Percentiles rank a stretch among this genome's conserved stretches.
phyloP scores from a whole-genome alignment of 1,140 invertebrate species.

The Odontomachus brunneus region DNA sequence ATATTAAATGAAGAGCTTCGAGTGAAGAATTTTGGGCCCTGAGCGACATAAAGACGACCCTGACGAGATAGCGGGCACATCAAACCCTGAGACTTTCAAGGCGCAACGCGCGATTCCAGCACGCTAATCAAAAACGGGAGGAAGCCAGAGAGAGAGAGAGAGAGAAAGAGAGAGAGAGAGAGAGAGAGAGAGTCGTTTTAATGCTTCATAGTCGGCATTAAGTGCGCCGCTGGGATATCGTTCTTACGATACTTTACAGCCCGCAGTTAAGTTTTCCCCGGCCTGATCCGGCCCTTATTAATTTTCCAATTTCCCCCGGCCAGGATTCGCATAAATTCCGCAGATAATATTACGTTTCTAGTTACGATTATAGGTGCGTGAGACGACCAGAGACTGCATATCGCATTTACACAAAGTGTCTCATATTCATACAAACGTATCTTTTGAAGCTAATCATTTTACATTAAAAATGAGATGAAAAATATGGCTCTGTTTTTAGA shows the following conservation, averaged over 20 bases:
- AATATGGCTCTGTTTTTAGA: too few species aligned
- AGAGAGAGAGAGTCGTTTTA: too few species aligned
- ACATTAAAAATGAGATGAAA: too few species aligned
- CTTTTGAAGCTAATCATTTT: too few species aligned
- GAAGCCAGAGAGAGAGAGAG: too few species aligned
- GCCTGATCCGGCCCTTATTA: background rate
- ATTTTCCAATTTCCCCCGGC: slow-evolving; percentile 9
- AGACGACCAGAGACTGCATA: background rate
- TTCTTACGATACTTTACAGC: background rate
- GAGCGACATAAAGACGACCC: too few species aligned
- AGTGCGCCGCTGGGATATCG: background rate
- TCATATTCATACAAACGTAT: background rate
- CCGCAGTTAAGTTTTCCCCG: background rate
- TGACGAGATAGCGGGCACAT: background rate
- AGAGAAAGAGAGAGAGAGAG: too few species aligned
- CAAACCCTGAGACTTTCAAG: background rate
- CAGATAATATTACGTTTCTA: background rate
- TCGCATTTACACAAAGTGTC: background rate
- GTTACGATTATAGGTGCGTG: background rate
- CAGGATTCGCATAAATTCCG: slow-evolving; percentile 23
- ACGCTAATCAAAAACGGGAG: background rate
- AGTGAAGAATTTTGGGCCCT: background rate
- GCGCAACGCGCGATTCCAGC: background rate
- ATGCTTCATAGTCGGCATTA: slow-evolving; percentile 8
- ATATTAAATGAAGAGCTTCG: background rate